phyloP scores from a whole-genome alignment of 2,797 vertebrate species.

The Bufotes viridis region DNA sequence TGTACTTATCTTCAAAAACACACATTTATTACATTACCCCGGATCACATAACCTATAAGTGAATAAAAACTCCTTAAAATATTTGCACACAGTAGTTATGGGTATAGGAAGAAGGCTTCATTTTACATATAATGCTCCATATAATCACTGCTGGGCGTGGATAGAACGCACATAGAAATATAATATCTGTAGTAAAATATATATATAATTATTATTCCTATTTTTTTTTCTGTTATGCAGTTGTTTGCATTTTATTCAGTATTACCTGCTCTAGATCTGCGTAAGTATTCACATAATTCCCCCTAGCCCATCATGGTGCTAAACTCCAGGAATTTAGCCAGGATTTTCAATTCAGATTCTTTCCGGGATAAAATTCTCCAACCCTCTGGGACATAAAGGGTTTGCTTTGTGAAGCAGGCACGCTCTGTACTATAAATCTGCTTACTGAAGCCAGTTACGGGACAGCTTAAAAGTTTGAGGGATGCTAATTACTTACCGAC shows the following conservation, averaged over 20 bases:
- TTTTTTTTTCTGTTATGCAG: not conserved
- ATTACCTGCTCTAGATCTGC: not conserved
- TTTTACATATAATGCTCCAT: no score
- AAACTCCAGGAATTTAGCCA: slow-evolving; percentile 55
- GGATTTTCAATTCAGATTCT: slow-evolving; percentile 51
- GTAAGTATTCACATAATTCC: slow-evolving; percentile 31
- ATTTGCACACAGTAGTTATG: no score
- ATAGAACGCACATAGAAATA: no score
- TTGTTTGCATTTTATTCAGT: not conserved
- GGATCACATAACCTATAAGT: no score
- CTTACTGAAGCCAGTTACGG: slow-evolving; percentile 31
- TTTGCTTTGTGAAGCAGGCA: slow-evolving; percentile 45
- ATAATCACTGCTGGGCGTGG: no score
- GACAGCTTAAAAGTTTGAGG: slow-evolving; percentile 25
- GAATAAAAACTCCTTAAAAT: no score
- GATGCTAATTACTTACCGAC: slow-evolving; percentile 31
- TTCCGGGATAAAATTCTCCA: slow-evolving; percentile 54
- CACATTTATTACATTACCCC: no score
- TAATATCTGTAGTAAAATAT: no score
- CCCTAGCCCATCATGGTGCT: slow-evolving; percentile 53
- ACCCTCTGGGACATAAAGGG: slow-evolving; percentile 48
- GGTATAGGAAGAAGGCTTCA: no score
- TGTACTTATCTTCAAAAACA: no score
- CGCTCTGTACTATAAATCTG: slow-evolving; percentile 37
- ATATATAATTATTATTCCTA: no score